These are phyloP conservation scores for Chymomyza caudatula DNA, from an alignment of 2,888 invertebrate genomes.

Conservation along the genomic window DNA sequence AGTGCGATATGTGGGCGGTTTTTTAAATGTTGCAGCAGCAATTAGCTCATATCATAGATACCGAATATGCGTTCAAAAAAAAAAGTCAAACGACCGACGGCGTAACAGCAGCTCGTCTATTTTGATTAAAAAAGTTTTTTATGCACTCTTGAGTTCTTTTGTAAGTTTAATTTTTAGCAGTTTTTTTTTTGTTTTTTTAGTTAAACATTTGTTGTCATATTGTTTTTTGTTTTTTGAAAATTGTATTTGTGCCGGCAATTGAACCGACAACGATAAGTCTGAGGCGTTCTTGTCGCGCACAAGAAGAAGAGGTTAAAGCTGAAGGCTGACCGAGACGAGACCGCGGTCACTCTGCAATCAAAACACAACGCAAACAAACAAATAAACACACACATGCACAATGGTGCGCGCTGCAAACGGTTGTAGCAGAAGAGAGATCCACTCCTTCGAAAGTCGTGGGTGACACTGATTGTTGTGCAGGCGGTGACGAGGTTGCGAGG, in stretches of 20 bases:
- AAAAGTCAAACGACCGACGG: constrained; percentile 13
- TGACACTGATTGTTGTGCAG: constrained; percentile 74
- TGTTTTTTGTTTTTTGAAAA: constrained; percentile 4
- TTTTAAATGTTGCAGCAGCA: background rate
- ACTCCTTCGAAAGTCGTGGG: constrained; percentile 75
- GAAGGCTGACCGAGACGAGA: constrained; percentile 13
- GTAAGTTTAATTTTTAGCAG: constrained; percentile 1
- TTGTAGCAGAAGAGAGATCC: constrained; percentile 53
- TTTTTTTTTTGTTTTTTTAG: constrained; percentile 8
- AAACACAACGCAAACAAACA: background rate
- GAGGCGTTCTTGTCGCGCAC: constrained; percentile 14
- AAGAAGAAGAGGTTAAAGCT: constrained; percentile 5
- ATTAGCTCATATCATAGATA: constrained; percentile 12
- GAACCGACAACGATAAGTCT: constrained; percentile 41
- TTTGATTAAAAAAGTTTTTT: background rate
- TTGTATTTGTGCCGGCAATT: constrained; percentile 29
- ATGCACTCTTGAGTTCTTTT: constrained; percentile 32
- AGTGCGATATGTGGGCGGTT: background rate
- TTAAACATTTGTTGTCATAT: background rate
- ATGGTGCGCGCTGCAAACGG: constrained; percentile 11
- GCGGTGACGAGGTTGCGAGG: constrained; percentile 46
- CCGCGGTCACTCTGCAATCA: constrained; percentile 17
- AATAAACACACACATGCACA: background rate
- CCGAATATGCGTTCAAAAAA: constrained; percentile 13
- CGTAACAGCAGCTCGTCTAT: background rate